phyloP scores from a whole-genome alignment of 2,797 vertebrate species.

The Synaphobranchus kaupii region DNA sequence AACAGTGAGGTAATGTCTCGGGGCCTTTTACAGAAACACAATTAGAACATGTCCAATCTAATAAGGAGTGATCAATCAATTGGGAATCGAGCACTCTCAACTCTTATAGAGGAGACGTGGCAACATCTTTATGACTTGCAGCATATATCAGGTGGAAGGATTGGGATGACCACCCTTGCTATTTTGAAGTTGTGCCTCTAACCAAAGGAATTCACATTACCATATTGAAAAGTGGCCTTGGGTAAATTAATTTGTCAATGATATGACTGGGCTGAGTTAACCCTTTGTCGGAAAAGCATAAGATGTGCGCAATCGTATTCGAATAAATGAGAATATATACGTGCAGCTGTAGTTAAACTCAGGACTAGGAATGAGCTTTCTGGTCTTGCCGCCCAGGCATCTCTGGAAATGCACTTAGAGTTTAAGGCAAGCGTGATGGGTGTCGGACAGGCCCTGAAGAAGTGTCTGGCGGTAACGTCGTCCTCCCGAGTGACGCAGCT shows the following conservation, averaged over 20 bases:
- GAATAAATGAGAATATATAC: not conserved
- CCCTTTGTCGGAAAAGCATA: not conserved
- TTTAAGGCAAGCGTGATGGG: conserved; percentile 2
- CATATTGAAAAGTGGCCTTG: not conserved
- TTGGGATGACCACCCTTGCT: conserved; percentile 9
- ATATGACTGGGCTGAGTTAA: not conserved
- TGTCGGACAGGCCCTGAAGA: conserved; percentile 8
- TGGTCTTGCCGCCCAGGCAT: not conserved
- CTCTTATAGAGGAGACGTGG: conserved; percentile 57
- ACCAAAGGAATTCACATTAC: not conserved
- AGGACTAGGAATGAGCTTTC: not conserved
- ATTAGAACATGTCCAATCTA: conserved; percentile 62
- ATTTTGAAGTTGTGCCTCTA: not conserved
- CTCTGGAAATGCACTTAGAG: conserved; percentile 20
- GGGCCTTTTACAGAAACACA: conserved; percentile 54
- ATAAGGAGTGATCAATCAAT: conserved; percentile 67
- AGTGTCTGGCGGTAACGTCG: conserved; percentile 38
- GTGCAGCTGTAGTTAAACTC: not conserved
- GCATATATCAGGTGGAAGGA: conserved; percentile 11
- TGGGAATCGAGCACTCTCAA: conserved; percentile 51
- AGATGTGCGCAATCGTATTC: not conserved
- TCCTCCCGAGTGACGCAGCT: conserved; percentile 51
- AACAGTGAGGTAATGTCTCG: conserved; percentile 74
- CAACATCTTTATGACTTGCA: conserved; percentile 33
- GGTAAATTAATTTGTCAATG: not conserved